phyloP scores from a whole-genome alignment of 2,888 invertebrate species.

The Melikaiella ostensackeni region DNA sequence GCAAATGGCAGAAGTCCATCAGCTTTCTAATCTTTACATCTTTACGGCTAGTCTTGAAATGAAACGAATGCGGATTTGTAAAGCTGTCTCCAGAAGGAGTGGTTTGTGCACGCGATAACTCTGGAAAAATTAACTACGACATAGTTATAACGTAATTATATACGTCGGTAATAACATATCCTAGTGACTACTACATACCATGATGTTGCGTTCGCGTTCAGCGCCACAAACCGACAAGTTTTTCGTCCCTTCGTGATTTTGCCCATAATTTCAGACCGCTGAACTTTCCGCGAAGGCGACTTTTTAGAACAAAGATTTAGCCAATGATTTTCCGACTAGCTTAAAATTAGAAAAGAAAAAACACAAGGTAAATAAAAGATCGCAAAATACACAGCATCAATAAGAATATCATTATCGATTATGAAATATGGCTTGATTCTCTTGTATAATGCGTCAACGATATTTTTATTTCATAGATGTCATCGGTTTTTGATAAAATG shows the following conservation, averaged over 20 bases:
- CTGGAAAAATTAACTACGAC: conserved; percentile 17
- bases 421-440: conserved; percentile 1
- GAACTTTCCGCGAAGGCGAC: not conserved
- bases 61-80: conserved; percentile 13
- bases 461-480: not conserved
- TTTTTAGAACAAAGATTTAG: not conserved
- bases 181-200: conserved; percentile 2
- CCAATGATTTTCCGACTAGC: not conserved
- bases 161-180: conserved; percentile 20
- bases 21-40: conserved; percentile 16
- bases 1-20: conserved; percentile 10
- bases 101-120: conserved; percentile 33
- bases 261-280: not conserved
- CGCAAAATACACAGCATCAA: not conserved
- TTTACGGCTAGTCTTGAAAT: conserved; percentile 12
- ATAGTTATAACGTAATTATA: conserved; percentile 21
- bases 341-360: not conserved
- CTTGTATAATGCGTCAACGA: not conserved
- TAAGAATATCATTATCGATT: not conserved
- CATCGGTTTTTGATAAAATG: not conserved
- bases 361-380: not conserved
- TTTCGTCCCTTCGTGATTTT: not conserved
- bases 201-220: conserved; percentile 6
- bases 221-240: conserved; percentile 4
- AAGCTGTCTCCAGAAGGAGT: conserved; percentile 26